Evolutionary conservation across 1,140 invertebrate genomes (phyloP).

Genomic region (Argopecten irradians): DNA sequence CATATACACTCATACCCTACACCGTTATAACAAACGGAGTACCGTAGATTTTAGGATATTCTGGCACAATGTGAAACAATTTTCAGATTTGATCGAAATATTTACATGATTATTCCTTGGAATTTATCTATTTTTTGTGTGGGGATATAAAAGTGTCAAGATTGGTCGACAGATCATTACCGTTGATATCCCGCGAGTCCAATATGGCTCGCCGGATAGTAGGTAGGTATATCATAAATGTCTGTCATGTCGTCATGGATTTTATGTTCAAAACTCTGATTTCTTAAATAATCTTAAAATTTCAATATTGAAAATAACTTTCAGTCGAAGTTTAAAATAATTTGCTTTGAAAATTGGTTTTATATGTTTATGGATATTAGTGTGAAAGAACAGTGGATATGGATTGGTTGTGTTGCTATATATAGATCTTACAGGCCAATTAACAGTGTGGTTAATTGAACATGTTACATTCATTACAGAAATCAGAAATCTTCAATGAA

Average conservation of each 20-base stretch:
- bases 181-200: conserved; percentile 2
- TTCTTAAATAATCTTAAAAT: neutral
- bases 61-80: neutral
- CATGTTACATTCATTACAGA: too few species aligned
- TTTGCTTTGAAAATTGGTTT: neutral
- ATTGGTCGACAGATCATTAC: neutral
- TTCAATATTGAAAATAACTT: neutral
- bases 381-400: too few species aligned
- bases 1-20: neutral
- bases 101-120: conserved; percentile 9
- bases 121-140: neutral
- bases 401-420: neutral
- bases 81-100: neutral
- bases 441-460: too few species aligned
- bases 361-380: neutral
- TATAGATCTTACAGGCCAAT: neutral
- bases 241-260: neutral
- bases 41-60: neutral
- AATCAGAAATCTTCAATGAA: too few species aligned
- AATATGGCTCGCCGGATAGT: conserved; percentile 4
- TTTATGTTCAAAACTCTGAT: neutral
- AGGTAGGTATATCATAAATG: neutral
- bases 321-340: neutral
- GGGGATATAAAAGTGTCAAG: conserved; percentile 16
- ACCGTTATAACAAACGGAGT: too few species aligned